These are phyloP conservation scores for Sitodiplosis mosellana DNA, from an alignment of 1,140 invertebrate species.

Conservation along the genomic window DNA sequence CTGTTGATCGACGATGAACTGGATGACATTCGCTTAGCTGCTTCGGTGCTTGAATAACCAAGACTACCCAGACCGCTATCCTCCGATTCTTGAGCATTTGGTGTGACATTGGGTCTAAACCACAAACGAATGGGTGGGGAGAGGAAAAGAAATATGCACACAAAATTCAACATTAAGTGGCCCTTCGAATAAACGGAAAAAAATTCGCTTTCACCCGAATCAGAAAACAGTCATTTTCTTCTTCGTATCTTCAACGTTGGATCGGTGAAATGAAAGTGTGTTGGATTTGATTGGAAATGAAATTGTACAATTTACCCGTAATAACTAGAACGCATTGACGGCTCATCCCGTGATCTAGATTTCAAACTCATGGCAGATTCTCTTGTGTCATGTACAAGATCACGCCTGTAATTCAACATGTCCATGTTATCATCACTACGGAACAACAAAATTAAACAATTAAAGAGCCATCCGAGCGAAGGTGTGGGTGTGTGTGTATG, in stretches of 20 bases:
- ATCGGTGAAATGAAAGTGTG: background rate
- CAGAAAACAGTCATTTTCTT: background rate
- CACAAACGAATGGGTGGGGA: too few species aligned
- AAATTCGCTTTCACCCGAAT: too few species aligned
- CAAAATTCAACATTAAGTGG: too few species aligned
- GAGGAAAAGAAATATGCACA: too few species aligned
- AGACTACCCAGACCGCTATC: slow-evolving; percentile 3
- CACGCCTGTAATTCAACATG: slow-evolving; percentile 6
- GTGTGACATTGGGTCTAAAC: slow-evolving; percentile 2
- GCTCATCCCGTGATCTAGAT: slow-evolving; percentile 10
- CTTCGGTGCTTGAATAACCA: slow-evolving; percentile 1
- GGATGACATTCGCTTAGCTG: slow-evolving; percentile 18
- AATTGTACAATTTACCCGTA: slow-evolving; percentile 4
- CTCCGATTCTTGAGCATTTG: slow-evolving; percentile 1
- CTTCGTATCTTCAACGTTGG: background rate
- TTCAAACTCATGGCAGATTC: slow-evolving; percentile 23
- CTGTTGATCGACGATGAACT: slow-evolving; percentile 5
- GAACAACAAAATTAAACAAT: background rate
- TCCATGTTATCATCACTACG: background rate
- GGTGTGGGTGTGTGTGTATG: background rate
- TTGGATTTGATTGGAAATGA: too few species aligned
- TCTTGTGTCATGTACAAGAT: slow-evolving; percentile 20
- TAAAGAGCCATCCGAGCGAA: background rate
- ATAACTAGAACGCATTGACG: slow-evolving; percentile 2
- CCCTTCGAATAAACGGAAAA: too few species aligned